phyloP scores from a whole-genome alignment of 2,888 invertebrate genomes.

The Blastobasis adustella region DNA sequence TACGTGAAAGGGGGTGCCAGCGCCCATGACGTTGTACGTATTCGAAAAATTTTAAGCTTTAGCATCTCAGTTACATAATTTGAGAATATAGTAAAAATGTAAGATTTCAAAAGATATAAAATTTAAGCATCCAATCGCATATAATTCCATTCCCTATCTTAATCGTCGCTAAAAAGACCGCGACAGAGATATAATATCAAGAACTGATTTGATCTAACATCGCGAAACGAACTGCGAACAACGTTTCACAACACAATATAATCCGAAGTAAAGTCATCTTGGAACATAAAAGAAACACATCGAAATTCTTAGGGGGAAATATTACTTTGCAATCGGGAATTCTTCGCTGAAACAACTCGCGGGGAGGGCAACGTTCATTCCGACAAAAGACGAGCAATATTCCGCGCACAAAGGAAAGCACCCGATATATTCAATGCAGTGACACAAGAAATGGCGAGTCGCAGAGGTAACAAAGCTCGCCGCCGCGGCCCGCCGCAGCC shows the following conservation, averaged over 20 bases:
- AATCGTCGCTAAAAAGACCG: too few species aligned
- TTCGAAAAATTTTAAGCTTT: too few species aligned
- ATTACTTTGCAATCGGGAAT: constrained; percentile 73
- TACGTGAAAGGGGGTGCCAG: too few species aligned
- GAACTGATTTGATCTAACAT: too few species aligned
- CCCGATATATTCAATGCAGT: constrained; percentile 74
- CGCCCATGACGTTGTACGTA: too few species aligned
- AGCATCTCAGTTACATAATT: too few species aligned
- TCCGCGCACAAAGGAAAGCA: constrained; percentile 71
- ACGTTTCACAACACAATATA: constrained; percentile 58
- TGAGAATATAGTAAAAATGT: too few species aligned
- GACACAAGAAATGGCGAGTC: constrained; percentile 71
- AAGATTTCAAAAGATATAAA: too few species aligned
- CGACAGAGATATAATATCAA: too few species aligned
- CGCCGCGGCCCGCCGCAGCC: background rate
- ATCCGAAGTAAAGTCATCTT: constrained; percentile 67
- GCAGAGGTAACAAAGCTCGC: constrained; percentile 69
- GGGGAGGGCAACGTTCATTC: constrained; percentile 70
- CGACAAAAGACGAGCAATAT: constrained; percentile 73
- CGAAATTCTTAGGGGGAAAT: constrained; percentile 72
- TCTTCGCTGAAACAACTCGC: constrained; percentile 72
- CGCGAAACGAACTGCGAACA: constrained; percentile 35
- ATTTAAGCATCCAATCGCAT: too few species aligned
- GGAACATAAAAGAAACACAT: constrained; percentile 70
- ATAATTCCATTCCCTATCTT: too few species aligned